Evolutionary conservation across 1,140 invertebrate species (phyloP).

Genomic region (Philaenus spumarius): DNA sequence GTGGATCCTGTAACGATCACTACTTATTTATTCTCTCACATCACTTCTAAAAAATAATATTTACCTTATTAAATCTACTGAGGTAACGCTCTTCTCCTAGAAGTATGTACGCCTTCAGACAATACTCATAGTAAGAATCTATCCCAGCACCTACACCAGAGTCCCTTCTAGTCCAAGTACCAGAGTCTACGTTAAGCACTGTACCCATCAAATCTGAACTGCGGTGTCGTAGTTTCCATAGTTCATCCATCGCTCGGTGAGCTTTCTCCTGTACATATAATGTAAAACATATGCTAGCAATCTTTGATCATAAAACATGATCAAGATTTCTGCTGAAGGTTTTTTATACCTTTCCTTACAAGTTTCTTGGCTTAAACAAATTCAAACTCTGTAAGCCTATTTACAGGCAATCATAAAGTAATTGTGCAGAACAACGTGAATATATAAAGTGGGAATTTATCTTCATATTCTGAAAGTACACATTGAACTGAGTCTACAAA

Average conservation of each 20-base stretch:
- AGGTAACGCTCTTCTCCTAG: slow-evolving; percentile 60
- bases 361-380: too few species aligned
- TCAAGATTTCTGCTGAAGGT: too few species aligned
- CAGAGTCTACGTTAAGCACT: slow-evolving; percentile 92
- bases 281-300: too few species aligned
- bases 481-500: too few species aligned
- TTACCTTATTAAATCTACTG: slow-evolving; percentile 56
- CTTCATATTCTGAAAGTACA: too few species aligned
- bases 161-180: slow-evolving; percentile 94
- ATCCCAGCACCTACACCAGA: slow-evolving; percentile 98
- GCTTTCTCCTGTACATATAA: slow-evolving; percentile 66
- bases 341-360: too few species aligned
- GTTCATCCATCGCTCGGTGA: slow-evolving; percentile 91
- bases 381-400: too few species aligned
- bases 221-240: slow-evolving; percentile 91
- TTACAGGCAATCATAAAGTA: too few species aligned
- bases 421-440: too few species aligned
- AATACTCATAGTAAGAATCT: slow-evolving; percentile 98
- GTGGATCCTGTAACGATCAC: neutral
- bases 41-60: neutral
- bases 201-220: slow-evolving; percentile 90
- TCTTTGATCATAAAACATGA: too few species aligned
- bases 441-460: too few species aligned
- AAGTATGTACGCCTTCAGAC: slow-evolving; percentile 67
- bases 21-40: neutral